Conservation (phyloP, 2,888 invertebrate species). For the Gymnocheta viridis region DNA sequence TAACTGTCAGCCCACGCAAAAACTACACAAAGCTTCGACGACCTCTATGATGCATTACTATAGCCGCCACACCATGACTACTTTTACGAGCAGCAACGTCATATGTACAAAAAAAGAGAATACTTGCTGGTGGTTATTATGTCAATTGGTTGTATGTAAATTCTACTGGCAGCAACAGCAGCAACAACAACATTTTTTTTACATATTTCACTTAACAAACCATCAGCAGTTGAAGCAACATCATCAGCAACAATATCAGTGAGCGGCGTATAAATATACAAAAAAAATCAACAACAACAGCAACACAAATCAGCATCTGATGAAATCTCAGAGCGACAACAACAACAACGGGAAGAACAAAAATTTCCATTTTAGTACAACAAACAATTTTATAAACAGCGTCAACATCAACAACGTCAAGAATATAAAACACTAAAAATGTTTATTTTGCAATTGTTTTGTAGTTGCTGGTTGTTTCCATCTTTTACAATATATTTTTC, state of each 20-base stretch:
- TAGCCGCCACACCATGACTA: constrained; percentile 48
- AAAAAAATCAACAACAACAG: constrained; percentile 34
- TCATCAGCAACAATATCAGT: constrained; percentile 53
- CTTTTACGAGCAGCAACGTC: constrained; percentile 45
- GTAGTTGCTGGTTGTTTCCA: constrained; percentile 32
- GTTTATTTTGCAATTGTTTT: constrained; percentile 66
- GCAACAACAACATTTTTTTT: constrained; percentile 34
- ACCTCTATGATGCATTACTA: constrained; percentile 64
- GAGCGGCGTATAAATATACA: constrained; percentile 49
- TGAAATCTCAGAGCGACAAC: constrained; percentile 65
- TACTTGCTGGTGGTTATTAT: constrained; percentile 65
- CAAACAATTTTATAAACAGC: constrained; percentile 66
- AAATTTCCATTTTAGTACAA: constrained; percentile 69
- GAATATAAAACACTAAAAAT: constrained; percentile 72
- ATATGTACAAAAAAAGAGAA: constrained; percentile 29
- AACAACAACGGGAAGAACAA: constrained; percentile 17
- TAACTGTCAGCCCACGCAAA: constrained; percentile 70
- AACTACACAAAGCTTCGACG: constrained; percentile 53
- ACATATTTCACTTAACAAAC: constrained; percentile 67
- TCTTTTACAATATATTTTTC: constrained; percentile 48
- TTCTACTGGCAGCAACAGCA: constrained; percentile 12
- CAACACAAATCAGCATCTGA: constrained; percentile 63
- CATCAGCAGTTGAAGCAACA: constrained; percentile 51
- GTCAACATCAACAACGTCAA: constrained; percentile 71
- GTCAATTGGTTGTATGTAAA: constrained; percentile 55